Conservation (phyloP, 2,888 invertebrate genomes). For the Cryptocephalus moraei region DNA sequence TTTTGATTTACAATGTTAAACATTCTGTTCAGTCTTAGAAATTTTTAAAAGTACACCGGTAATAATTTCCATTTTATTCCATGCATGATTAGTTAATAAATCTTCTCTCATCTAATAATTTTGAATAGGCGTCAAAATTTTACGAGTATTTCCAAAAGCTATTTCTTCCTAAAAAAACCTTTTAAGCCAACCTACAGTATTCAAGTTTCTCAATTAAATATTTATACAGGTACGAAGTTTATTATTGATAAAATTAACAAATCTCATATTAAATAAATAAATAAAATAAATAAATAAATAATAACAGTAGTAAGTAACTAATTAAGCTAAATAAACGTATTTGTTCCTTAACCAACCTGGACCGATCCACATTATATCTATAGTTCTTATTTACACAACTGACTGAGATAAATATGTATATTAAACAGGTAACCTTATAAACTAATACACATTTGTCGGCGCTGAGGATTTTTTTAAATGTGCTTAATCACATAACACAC, state of each 20-base stretch:
- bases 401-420: constrained; percentile 1
- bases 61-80: no score
- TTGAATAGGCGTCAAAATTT: no score
- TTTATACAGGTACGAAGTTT: constrained; percentile 25
- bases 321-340: constrained; percentile 4
- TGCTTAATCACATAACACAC: constrained; percentile 23
- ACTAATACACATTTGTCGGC: constrained; percentile 8
- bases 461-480: constrained; percentile 6
- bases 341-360: constrained; percentile 20
- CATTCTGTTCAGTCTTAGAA: no score
- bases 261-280: constrained; percentile 18
- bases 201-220: background rate
- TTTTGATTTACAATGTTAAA: no score
- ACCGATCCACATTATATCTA: constrained; percentile 14
- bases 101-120: no score
- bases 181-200: no score
- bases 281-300: constrained; percentile 14
- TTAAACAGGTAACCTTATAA: constrained; percentile 20
- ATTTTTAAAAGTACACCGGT: no score
- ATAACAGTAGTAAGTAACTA: constrained; percentile 5
- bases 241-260: constrained; percentile 6
- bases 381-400: constrained; percentile 12
- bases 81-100: no score
- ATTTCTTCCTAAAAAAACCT: no score
- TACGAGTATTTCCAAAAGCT: no score